Conservation (phyloP, 2,113 vertebrate genomes). For the Melozone crissalis region DNA sequence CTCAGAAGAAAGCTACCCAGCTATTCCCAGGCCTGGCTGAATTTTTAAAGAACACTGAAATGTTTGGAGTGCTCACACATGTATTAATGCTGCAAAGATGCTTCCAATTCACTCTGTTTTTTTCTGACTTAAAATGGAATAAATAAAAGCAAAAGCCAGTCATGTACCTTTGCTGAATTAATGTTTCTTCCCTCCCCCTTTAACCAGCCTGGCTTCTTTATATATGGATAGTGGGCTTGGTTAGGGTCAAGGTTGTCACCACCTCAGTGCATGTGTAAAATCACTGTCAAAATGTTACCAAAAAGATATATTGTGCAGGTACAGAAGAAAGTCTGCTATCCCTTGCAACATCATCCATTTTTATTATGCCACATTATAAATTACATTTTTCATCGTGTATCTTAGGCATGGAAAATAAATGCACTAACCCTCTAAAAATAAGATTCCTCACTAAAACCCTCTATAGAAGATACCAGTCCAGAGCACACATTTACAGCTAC, state of each 20-base stretch:
- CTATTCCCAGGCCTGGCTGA: background rate
- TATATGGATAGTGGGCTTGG: fast-evolving
- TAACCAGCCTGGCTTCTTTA: background rate
- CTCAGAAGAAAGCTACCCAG: background rate
- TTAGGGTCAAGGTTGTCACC: background rate
- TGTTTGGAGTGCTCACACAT: background rate
- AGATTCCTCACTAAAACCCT: background rate
- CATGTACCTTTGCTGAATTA: background rate
- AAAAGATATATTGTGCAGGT: background rate
- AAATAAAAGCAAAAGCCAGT: background rate
- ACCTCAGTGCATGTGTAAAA: fast-evolving
- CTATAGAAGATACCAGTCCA: background rate
- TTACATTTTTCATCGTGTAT: background rate
- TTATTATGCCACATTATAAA: background rate
- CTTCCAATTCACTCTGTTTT: background rate
- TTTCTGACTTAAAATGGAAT: background rate
- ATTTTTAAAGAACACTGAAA: background rate
- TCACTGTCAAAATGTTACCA: background rate
- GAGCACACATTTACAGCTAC: background rate
- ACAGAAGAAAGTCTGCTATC: background rate
- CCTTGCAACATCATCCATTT: background rate
- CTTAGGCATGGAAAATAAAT: background rate
- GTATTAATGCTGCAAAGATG: background rate
- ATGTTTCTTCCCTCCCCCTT: background rate
- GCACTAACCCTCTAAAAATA: background rate